phyloP scores from a whole-genome alignment of 2,113 vertebrate species.

The Vicugna pacos region DNA sequence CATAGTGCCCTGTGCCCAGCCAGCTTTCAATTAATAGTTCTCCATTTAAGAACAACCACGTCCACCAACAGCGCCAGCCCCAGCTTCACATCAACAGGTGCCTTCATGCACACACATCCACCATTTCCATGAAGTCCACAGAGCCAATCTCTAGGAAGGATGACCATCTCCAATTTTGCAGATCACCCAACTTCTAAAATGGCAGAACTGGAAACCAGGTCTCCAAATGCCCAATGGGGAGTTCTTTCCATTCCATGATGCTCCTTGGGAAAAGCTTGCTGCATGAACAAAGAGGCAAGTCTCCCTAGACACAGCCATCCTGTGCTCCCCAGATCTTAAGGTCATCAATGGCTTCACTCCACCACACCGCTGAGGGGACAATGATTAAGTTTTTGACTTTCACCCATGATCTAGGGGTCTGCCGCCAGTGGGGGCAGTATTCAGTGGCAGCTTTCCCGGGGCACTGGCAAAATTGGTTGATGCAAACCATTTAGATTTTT shows the following conservation, averaged over 20 bases:
- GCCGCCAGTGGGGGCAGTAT: background rate
- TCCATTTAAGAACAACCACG: background rate
- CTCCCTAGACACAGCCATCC: background rate
- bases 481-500: slow-evolving; percentile 4
- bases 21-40: background rate
- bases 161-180: background rate
- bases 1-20: background rate
- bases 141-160: background rate
- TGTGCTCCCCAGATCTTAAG: background rate
- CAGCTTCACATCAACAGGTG: background rate
- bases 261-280: background rate
- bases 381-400: slow-evolving; percentile 60
- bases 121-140: background rate
- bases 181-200: background rate
- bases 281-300: background rate
- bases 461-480: background rate
- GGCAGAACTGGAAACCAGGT: background rate
- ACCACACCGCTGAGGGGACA: background rate
- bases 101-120: background rate
- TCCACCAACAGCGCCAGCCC: background rate
- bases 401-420: background rate
- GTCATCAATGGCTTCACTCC: background rate
- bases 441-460: slow-evolving; percentile 43
- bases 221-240: background rate
- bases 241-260: background rate